Base-by-base conservation (phyloP, 2,888 invertebrate genomes). In the Tortrix viridana region DNA sequence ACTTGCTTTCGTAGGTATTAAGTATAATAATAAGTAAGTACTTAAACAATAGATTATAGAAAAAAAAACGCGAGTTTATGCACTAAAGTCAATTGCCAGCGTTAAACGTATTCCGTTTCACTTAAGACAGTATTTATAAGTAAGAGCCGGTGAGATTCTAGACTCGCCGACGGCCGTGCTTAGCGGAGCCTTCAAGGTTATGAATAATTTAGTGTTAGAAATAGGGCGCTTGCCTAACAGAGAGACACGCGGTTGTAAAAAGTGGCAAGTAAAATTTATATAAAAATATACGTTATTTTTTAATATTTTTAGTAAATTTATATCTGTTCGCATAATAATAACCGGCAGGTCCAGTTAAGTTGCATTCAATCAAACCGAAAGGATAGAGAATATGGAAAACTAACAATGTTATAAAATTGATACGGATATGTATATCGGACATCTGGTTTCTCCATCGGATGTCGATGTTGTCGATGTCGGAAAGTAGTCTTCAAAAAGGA, bases 201-300 rank as follows among this genome's bases (percentile, higher is more conserved):
- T 87, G 85, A 85, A 87, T 87, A 84, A 84, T 86, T 85, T 84
- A 85, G 81, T 76, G 71, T 81, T 84, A 85, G 85, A 82, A 85
- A 85, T 83, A 82, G 82, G 84, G 73, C 77, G 82, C 75, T 75
- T 74, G 59, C 47, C 59, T 49, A 23, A 54, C 44, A 19, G 5
- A 43, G 74, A 65, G 74, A 80, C 79, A 69, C 68, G 72, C 71
- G 65, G 68, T 23, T 60, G 18, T 50, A 58, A 57, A 71, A 38
- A 41, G 4, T 16, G 41, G 9, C 22, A 22, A 53, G 22, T 41
- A 19, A 46, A 7, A 14, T 12, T 12, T 46, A 20, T 14, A 12
- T 12, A 41, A 16, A 16, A n/a, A 2, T 41, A 0, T 0, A 41
- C 16, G 22, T 3, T 32, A 32, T 12, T 32, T 3, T 12, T 12